Evolutionary conservation across 2,113 vertebrate genomes (phyloP), one percentile per base, ranked within the genome.

Genomic region (Nestor notabilis): DNA sequence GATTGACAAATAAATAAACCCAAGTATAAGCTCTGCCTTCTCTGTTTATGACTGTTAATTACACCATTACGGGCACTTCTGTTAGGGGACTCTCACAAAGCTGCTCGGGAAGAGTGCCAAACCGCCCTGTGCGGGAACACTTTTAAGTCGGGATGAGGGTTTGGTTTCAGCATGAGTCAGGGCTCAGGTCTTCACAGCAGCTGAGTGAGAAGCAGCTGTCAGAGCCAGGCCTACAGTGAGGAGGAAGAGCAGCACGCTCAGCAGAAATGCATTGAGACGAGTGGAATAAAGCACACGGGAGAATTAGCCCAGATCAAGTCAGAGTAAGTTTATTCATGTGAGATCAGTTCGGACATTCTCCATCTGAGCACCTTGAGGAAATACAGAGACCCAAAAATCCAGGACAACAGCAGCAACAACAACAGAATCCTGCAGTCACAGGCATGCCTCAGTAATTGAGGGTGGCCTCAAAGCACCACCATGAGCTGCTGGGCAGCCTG

Each of bases 241-340:
- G 24, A 78, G 8, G 55, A 58, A 7, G 35, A 86, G 33, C n/a
- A 41, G 7, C 18, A 87, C 0, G 0, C 52, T 44, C 39, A 37
- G 66, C 43, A 91, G 60, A 90, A 88, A 29, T 1, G 0, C 21
- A 1, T 0, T 0, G 0, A 31, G 49, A 44, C 28, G 13, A 63
- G 10, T 0, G 10, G 55, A 90, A 71, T 13, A 64, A 88, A 95
- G 35, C 28, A 82, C 79, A 70, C 2, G 0, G 53, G 58, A 83
- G 25, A 83, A 86, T 33, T 0, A 79, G 31, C 68, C 47, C 80
- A 71, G 31, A 33, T 74, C 41, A 46, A 87, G 79, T 90, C 70
- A 70, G 83, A 66, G 55, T 68, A 66, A 28, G 50, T 97, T 98
- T 98, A 98, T 97, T 98, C 35, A 63, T 0, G 2, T 69, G 91